Evolutionary conservation across 2,113 vertebrate genomes (phyloP).

Genomic region (Muscicapa adusta): DNA sequence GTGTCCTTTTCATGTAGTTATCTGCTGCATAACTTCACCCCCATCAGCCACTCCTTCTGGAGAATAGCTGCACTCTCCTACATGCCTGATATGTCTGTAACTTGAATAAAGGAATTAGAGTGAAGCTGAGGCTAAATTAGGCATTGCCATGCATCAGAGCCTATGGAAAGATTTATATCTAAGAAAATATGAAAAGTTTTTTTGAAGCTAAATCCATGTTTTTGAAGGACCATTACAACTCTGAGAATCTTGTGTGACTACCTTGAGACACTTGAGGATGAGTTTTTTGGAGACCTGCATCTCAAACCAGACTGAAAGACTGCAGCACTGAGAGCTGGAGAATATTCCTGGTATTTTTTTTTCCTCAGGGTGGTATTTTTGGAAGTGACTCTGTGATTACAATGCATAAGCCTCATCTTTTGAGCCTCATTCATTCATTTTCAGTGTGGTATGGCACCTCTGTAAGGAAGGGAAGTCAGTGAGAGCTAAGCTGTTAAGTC

Average conservation of each 20-base stretch:
- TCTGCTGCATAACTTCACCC: conserved; percentile 5
- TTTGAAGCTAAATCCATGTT: neutral
- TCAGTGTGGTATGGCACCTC: neutral
- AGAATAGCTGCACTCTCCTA: neutral
- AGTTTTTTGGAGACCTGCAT: neutral
- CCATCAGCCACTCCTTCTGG: conserved; percentile 7
- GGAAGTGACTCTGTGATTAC: neutral
- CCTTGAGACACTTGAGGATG: neutral
- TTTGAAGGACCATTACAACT: neutral
- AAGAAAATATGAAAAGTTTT: neutral
- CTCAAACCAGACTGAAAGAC: neutral
- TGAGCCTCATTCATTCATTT: neutral
- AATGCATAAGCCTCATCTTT: neutral
- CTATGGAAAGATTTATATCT: neutral
- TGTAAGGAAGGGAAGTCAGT: neutral
- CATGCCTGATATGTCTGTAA: neutral
- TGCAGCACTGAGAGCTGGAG: neutral
- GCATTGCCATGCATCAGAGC: neutral
- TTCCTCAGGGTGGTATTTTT: neutral
- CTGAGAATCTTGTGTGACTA: neutral
- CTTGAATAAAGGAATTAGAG: conserved; percentile 29
- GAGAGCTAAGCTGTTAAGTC: conserved; percentile 36
- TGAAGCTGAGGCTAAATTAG: conserved; percentile 34
- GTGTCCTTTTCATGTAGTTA: conserved; percentile 21
- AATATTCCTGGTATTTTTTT: neutral